Base-by-base conservation (phyloP, 2,113 vertebrate genomes). In the Nothocercus julius region DNA sequence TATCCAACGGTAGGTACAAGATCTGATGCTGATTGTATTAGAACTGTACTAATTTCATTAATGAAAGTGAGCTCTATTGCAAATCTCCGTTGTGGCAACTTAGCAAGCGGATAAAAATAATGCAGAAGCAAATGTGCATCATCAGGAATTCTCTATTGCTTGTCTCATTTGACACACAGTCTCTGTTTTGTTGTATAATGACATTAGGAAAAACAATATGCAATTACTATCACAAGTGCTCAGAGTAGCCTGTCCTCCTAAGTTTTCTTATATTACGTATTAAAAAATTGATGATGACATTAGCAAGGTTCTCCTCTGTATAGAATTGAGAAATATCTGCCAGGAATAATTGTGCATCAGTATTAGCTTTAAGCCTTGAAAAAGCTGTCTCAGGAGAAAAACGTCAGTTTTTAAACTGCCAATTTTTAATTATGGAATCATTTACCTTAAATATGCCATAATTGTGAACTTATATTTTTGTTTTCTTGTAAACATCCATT, bases 121-220 rank as follows among this genome's bases (percentile, higher is more conserved):
- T 69, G 47, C 77, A 87, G 49, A 47, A 54, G 34, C 28, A 74
- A 49, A 87, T 85, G 34, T 76, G 56, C 59, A 32, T 25, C 21
- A 32, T 84, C 75, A 75, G 44, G 36, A 70, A 61, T 70, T 89
- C 84, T 75, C 38, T 88, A 34, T 42, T 66, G 87, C 51, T 70
- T 61, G 25, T 81, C 93, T 84, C 8, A 56, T 93, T 81, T 83
- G 82, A 34, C 8, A n/a, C 12, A 11, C 61, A 58, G 66, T 77
- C 91, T 61, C 77, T 80, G 17, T 81, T 94, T 90, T 86, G 81
- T 73, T 92, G 84, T 56, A 47, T 72, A 88, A 91, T 69, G 59
- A 81, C 7, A 5, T 92, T 80, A 93, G 30, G 62, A 28, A 82
- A 88, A 85, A 30, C 19, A 75, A 40, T 9, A 85, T 44, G 53